Evolutionary conservation across 1,140 invertebrate species (phyloP).

Genomic region (Cotesia typhae): DNA sequence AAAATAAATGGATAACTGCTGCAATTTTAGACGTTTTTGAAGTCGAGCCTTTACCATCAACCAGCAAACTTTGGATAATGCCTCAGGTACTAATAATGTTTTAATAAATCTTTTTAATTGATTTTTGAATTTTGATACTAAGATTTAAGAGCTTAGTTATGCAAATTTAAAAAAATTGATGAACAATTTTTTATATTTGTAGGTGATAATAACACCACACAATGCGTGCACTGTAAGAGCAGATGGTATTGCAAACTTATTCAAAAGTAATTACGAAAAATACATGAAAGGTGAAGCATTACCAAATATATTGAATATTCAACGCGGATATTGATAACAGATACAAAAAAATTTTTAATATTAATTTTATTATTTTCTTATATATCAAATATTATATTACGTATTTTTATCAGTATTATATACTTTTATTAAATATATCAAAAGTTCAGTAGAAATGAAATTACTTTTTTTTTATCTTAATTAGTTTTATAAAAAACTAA

Average conservation of each 20-base stretch:
- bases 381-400: slow-evolving; percentile 2
- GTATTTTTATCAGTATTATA: background rate
- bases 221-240: slow-evolving; percentile 62
- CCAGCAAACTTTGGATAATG: slow-evolving; percentile 67
- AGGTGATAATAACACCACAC: slow-evolving; percentile 70
- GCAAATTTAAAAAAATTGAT: slow-evolving; percentile 12
- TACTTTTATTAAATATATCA: background rate
- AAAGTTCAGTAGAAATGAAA: background rate
- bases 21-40: slow-evolving; percentile 72
- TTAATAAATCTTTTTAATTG: background rate
- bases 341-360: background rate
- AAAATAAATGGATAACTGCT: slow-evolving; percentile 67
- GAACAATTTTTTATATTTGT: slow-evolving; percentile 38
- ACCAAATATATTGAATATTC: slow-evolving; percentile 44
- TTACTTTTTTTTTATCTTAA: background rate
- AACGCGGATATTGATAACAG: slow-evolving; percentile 49
- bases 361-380: background rate
- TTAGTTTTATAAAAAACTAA: background rate
- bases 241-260: slow-evolving; percentile 60
- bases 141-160: background rate
- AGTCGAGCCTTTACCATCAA: slow-evolving; percentile 66
- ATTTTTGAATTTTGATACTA: slow-evolving; percentile 6
- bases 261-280: slow-evolving; percentile 59
- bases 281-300: slow-evolving; percentile 47
- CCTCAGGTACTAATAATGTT: slow-evolving; percentile 54